Conservation (phyloP, 1,140 invertebrate genomes). For the Euura lappo region DNA sequence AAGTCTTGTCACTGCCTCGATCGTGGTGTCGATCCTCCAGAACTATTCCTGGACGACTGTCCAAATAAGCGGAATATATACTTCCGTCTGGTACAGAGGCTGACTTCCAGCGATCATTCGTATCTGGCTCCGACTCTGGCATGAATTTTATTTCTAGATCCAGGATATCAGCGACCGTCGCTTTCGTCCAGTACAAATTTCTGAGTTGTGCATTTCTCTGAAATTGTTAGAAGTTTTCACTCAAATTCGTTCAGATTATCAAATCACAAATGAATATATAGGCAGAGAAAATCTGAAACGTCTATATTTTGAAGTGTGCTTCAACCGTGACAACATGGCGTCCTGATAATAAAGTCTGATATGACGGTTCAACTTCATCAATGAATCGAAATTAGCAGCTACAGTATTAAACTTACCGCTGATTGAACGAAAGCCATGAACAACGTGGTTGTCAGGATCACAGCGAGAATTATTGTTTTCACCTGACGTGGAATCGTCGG, state of each 20-base stretch:
- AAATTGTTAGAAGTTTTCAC: neutral
- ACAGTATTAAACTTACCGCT: conserved; percentile 2
- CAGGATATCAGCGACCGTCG: conserved; percentile 17
- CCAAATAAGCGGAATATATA: conserved; percentile 32
- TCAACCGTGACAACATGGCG: neutral
- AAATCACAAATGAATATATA: too few relatives aligned
- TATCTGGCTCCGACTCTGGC: neutral
- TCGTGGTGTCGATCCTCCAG: conserved; percentile 15
- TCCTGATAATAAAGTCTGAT: neutral
- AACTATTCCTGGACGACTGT: conserved; percentile 29
- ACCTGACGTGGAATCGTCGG: conserved; percentile 11
- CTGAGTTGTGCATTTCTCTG: conserved; percentile 20
- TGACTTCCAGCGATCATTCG: conserved; percentile 19
- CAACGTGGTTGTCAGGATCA: neutral
- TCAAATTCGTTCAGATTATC: too few relatives aligned
- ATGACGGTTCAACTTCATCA: neutral
- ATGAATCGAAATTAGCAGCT: neutral
- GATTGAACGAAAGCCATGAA: conserved; percentile 1
- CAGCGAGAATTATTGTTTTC: conserved; percentile 1
- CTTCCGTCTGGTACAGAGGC: conserved; percentile 21
- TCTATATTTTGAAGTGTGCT: neutral
- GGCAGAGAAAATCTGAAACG: too few relatives aligned
- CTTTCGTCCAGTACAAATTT: conserved; percentile 21
- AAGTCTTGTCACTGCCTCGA: conserved; percentile 11
- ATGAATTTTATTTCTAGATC: conserved; percentile 26